Conservation (phyloP, 2,113 vertebrate species). For the Cyprinodon variegatus region DNA sequence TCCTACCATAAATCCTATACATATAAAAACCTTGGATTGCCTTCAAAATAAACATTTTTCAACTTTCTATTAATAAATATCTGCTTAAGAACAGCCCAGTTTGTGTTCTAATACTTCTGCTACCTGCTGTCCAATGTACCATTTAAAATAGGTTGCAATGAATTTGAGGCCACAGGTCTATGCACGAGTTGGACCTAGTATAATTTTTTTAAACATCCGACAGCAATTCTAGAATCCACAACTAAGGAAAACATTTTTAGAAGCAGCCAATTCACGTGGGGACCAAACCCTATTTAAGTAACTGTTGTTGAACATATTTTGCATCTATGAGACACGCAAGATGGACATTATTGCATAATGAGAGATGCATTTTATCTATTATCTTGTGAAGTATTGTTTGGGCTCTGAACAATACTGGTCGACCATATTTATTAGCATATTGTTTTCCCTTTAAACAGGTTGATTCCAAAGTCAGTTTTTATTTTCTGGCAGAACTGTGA, state of each 20-base stretch:
- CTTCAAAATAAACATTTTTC: background rate
- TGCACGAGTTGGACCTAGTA: background rate
- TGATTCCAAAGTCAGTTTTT: conserved; percentile 31
- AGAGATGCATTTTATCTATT: background rate
- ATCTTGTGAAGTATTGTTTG: background rate
- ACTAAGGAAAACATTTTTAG: background rate
- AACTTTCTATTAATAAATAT: background rate
- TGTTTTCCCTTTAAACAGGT: conserved; percentile 32
- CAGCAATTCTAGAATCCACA: background rate
- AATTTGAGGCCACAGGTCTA: background rate
- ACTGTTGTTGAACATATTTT: background rate
- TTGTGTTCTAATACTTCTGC: background rate
- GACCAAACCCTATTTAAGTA: background rate
- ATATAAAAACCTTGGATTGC: background rate
- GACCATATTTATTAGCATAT: conserved; percentile 36
- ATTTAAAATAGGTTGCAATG: background rate
- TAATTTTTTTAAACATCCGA: background rate
- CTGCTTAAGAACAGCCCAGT: background rate
- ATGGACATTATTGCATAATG: background rate
- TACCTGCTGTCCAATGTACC: background rate
- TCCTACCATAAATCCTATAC: background rate
- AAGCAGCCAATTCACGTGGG: background rate
- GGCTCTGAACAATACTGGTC: conserved; percentile 20
- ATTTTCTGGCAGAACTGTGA: conserved; percentile 23
- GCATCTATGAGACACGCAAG: background rate